phyloP scores from a whole-genome alignment of 1,140 invertebrate species.

The Drosophila ficusphila region DNA sequence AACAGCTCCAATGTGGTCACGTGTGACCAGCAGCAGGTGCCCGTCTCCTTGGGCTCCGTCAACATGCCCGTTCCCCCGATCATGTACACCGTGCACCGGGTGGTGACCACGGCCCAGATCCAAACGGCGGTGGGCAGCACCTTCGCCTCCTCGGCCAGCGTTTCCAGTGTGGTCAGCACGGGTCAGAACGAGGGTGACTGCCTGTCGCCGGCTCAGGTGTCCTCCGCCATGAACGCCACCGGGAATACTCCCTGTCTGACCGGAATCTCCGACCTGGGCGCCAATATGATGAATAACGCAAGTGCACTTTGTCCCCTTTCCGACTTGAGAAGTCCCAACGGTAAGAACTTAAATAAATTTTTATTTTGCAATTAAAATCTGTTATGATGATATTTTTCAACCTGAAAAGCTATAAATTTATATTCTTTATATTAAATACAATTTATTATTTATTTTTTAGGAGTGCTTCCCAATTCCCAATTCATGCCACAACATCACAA shows the following conservation, averaged over 20 bases:
- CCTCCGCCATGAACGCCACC: slow-evolving; percentile 55
- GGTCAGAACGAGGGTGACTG: slow-evolving; percentile 72
- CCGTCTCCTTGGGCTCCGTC: slow-evolving; percentile 54
- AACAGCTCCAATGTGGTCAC: slow-evolving; percentile 40
- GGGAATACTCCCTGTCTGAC: slow-evolving; percentile 49
- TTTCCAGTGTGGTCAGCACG: slow-evolving; percentile 78
- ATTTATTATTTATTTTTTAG: slow-evolving; percentile 29
- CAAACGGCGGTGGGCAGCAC: slow-evolving; percentile 79
- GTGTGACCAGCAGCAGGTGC: slow-evolving; percentile 64
- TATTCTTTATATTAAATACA: no score
- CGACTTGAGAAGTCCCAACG: slow-evolving; percentile 55
- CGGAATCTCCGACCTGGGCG: slow-evolving; percentile 54
- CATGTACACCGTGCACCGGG: slow-evolving; percentile 82
- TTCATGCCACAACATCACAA: slow-evolving; percentile 66
- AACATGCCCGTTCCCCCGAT: slow-evolving; percentile 71
- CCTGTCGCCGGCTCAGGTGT: slow-evolving; percentile 52
- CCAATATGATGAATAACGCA: slow-evolving; percentile 59
- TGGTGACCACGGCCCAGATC: slow-evolving; percentile 82
- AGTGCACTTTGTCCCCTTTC: slow-evolving; percentile 53
- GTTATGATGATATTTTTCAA: no score
- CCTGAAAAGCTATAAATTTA: no score
- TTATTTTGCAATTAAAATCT: background rate
- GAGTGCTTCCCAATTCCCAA: slow-evolving; percentile 52
- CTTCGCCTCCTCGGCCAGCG: slow-evolving; percentile 81
- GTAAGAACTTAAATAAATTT: slow-evolving; percentile 23